Conservation (phyloP, 2,888 invertebrate genomes). For the Coenonympha glycerion region DNA sequence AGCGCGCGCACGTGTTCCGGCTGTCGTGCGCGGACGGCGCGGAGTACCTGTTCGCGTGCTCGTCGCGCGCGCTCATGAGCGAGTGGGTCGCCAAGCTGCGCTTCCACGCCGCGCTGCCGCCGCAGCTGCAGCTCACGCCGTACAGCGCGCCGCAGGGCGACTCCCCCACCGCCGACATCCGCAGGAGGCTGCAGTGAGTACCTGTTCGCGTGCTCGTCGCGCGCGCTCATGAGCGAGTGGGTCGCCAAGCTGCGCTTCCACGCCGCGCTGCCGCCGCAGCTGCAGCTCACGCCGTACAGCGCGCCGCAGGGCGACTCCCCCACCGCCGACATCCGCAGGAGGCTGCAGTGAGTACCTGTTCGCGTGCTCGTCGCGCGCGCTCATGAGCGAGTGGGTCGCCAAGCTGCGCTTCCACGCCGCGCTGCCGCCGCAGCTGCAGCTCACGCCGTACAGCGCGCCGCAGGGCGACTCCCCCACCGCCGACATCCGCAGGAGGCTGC, state of each 20-base stretch:
- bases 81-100: constrained; percentile 95
- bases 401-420: constrained; percentile 95
- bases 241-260: constrained; percentile 94
- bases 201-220: constrained; percentile 86
- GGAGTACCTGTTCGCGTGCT: constrained; percentile 91
- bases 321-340: not conserved
- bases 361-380: too few relatives aligned
- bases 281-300: constrained; percentile 90
- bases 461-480: constrained; percentile 29
- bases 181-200: constrained; percentile 68
- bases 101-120: constrained; percentile 94
- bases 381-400: constrained; percentile 93
- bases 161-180: constrained; percentile 54
- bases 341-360: not conserved
- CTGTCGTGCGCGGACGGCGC: constrained; percentile 91
- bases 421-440: constrained; percentile 92
- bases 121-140: constrained; percentile 89
- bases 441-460: constrained; percentile 83
- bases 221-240: constrained; percentile 91
- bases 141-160: constrained; percentile 78
- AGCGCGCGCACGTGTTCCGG: constrained; percentile 95
- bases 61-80: constrained; percentile 82
- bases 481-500: not conserved
- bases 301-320: constrained; percentile 29
- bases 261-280: constrained; percentile 92